Percentiles rank a stretch among this genome's conserved stretches.
These are phyloP conservation scores for Mesorhabditis belari DNA, from an alignment of 2,888 invertebrate species.

Conservation along the genomic window DNA sequence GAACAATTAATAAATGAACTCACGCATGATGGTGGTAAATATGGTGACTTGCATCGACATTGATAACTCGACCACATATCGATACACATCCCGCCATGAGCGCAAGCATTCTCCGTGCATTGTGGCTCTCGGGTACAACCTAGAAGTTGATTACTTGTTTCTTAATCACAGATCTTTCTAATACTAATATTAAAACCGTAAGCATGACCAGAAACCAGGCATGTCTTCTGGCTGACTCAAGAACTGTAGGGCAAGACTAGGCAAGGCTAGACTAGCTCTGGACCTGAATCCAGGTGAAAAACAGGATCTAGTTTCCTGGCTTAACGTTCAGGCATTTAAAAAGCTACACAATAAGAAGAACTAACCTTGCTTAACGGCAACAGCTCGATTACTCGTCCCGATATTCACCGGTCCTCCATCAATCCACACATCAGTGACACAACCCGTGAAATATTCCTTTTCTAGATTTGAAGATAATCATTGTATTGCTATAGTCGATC, in stretches of 20 bases:
- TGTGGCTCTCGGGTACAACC: slow-evolving; percentile 38
- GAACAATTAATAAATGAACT: background rate
- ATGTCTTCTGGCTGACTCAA: no score
- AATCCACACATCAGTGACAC: slow-evolving; percentile 38
- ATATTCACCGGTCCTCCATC: slow-evolving; percentile 7
- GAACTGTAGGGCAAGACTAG: no score
- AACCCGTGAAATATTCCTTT: slow-evolving; percentile 31
- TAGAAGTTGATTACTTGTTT: slow-evolving; percentile 1
- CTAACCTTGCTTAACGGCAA: slow-evolving; percentile 6
- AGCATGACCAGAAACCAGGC: no score
- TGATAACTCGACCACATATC: slow-evolving; percentile 41
- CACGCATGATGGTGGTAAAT: slow-evolving; percentile 39
- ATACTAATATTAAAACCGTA: no score
- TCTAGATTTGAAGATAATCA: slow-evolving; percentile 6
- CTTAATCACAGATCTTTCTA: no score
- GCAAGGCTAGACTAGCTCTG: no score
- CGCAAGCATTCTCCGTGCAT: slow-evolving; percentile 35
- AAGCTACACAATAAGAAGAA: no score
- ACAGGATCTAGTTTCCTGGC: no score
- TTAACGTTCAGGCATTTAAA: no score
- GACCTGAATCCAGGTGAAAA: no score
- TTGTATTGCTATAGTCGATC: background rate
- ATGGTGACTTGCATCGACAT: slow-evolving; percentile 42
- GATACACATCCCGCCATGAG: slow-evolving; percentile 38
- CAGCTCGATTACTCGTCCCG: background rate